These are phyloP conservation scores for Harpagoxenus sublaevis DNA, from an alignment of 2,888 invertebrate genomes.

Conservation along the genomic window DNA sequence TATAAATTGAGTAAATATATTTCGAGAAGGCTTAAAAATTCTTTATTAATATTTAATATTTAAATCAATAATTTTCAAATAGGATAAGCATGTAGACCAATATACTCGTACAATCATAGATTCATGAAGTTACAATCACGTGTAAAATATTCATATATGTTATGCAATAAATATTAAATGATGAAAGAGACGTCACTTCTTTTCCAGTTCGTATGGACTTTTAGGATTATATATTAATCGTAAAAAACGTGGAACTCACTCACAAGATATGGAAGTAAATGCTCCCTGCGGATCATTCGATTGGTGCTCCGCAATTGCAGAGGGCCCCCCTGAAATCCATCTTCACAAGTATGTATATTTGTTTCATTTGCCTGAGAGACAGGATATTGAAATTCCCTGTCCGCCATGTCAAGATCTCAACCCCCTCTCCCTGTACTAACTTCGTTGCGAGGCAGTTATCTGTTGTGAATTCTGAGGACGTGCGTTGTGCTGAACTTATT, in stretches of 20 bases:
- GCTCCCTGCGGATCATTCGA: background rate
- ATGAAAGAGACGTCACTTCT: background rate
- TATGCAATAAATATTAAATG: conserved; percentile 1
- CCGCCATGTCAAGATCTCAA: conserved; percentile 1
- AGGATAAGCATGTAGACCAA: background rate
- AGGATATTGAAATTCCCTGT: conserved; percentile 39
- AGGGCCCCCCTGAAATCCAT: conserved; percentile 1
- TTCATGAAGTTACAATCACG: background rate
- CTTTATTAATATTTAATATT: background rate
- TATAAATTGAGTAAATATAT: conserved; percentile 5
- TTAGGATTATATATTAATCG: background rate
- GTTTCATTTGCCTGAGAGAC: conserved; percentile 28
- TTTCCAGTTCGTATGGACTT: background rate
- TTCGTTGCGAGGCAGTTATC: background rate
- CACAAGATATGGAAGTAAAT: background rate
- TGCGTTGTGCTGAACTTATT: conserved; percentile 29
- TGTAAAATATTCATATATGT: background rate
- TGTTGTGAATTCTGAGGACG: conserved; percentile 27
- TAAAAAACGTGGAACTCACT: background rate
- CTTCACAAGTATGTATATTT: background rate
- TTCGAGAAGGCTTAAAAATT: background rate
- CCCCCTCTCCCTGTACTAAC: no score
- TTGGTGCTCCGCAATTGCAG: background rate
- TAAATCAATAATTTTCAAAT: background rate
- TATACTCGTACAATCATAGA: background rate